Base-by-base conservation (phyloP, 2,888 invertebrate genomes). In the Dasysyrphus tricinctus region DNA sequence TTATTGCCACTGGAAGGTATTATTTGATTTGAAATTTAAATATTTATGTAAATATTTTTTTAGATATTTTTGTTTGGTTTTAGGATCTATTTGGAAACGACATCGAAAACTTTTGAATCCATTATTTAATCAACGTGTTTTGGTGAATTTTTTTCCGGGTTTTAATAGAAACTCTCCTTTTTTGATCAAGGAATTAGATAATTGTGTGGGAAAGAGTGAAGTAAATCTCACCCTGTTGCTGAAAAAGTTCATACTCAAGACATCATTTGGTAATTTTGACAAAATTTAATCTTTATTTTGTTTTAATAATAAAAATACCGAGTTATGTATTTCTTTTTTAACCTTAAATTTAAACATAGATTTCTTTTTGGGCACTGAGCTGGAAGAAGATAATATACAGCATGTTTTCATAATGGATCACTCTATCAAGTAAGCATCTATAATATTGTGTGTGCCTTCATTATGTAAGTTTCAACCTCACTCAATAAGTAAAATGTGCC, bases 91-190 rank as follows among this genome's bases (percentile, higher is more conserved):
- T 49, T 83, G 87, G 69, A 70, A 24, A 1, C 49, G 57, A 4
- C 79, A 83, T 9, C 42, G 87, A 57, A 88, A 80, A 59, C 42
- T 83, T 29, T 29, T 88, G 1, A 83, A 88, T 57, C 80, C 83
- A 47, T 67, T 80, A 3, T 88, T 88, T 42, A 82, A 51, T 51
- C 69, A 88, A 47, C n/a, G 77, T 47, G 47, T 77, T 24, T 59
- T 83, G 0, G 7, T 77, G 16, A 56, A 75, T 9, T 80, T 74
- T n/a, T 59, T 78, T 57, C 29, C 80, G 9, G 74, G 70, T 47
- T 83, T 88, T 32, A 88, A 83, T 29, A 51, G 61, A 12, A 2
- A 32, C 72, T 29, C 61, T 56, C 12, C 44, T 72, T 0, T 29
- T 19, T 19, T n/a, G 11, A 7, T 63, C 11, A 63, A 51, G 14